A percentile compares a stretch with the other conserved stretches of the same genome.
Conservation (phyloP, 92 coral and sea anemone species). For the Desmophyllum pertusum region DNA sequence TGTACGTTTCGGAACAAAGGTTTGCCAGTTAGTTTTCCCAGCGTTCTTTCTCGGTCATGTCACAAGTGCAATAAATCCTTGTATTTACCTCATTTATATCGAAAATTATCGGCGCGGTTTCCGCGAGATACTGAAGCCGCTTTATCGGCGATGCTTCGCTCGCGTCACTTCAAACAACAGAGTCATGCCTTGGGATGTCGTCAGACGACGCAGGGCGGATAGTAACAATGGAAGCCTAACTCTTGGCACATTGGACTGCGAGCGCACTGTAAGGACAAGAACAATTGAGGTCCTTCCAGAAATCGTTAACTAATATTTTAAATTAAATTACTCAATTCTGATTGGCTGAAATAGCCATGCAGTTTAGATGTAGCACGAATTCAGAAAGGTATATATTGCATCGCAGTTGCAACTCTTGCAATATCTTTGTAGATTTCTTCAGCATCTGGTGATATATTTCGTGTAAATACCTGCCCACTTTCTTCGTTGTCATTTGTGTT, state of each 20-base stretch:
- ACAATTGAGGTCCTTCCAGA: background rate
- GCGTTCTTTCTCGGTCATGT: conserved; percentile 54
- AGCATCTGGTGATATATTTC: too few species aligned
- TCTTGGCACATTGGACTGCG: background rate
- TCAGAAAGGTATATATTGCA: background rate
- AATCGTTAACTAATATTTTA: background rate
- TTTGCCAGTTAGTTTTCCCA: conserved; percentile 45
- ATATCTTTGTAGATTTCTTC: too few species aligned
- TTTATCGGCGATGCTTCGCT: background rate
- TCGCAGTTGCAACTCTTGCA: too few species aligned
- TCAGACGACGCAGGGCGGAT: background rate
- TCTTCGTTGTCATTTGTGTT: too few species aligned
- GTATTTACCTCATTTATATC: conserved; percentile 59
- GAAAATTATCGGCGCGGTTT: conserved; percentile 63
- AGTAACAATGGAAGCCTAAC: background rate
- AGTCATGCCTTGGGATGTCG: conserved; percentile 14
- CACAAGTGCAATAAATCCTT: conserved; percentile 72
- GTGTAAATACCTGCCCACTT: too few species aligned
- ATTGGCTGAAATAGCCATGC: background rate
- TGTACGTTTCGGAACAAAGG: conserved; percentile 15
- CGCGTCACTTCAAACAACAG: background rate
- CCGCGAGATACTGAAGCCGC: conserved; percentile 9
- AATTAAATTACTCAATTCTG: background rate
- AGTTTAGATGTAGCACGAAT: background rate
- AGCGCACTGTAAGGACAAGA: background rate